Evolutionary conservation across 2,113 vertebrate genomes (phyloP), one percentile per base, ranked within the genome.

Genomic region (Hippopotamus amphibius): DNA sequence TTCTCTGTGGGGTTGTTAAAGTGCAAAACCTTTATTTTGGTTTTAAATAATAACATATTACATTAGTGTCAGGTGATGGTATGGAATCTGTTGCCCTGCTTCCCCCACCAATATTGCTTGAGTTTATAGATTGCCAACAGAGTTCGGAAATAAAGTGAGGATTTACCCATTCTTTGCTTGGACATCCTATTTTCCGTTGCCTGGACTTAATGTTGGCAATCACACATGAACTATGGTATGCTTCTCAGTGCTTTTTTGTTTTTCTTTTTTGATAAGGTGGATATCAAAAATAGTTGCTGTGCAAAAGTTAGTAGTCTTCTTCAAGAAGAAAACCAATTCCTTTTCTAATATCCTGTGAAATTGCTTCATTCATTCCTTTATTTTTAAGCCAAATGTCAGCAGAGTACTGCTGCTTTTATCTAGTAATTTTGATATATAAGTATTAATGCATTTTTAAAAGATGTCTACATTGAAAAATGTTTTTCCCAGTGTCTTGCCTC

Each of bases 281-380:
- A 98, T 98, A 98, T 98, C 96, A 98, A 98, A 99, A 98, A 98
- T 99, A 99, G 98, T 99, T 99, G 99, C 99, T 99, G 99, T 99
- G 99, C 99, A 99, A 99, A 98, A 98, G 97, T 98, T 98, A 99
- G 99, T 99, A 99, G 98, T 99, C 98, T 99, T 99, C 99, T 99
- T 99, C 98, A 98, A 98, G 99, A 99, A 99, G 99, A 99, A 98
- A 98, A 98, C 98, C 89, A 98, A 98, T 99, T 98, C 96, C 90
- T 98, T 98, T 98, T 99, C 97, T 98, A 98, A 98, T 98, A 98
- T 96, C 98, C 97, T 98, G 96, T 98, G 98, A 98, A 98, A 97
- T 98, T 96, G 98, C 97, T 98, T 98, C 98, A 98, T 98, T 97
- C 97, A 98, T 98, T 94, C 59, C 97, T 97, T 98, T 98, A 96